phyloP scores from a whole-genome alignment of 2,113 vertebrate species.

The Chamaetylas fuelleborni region DNA sequence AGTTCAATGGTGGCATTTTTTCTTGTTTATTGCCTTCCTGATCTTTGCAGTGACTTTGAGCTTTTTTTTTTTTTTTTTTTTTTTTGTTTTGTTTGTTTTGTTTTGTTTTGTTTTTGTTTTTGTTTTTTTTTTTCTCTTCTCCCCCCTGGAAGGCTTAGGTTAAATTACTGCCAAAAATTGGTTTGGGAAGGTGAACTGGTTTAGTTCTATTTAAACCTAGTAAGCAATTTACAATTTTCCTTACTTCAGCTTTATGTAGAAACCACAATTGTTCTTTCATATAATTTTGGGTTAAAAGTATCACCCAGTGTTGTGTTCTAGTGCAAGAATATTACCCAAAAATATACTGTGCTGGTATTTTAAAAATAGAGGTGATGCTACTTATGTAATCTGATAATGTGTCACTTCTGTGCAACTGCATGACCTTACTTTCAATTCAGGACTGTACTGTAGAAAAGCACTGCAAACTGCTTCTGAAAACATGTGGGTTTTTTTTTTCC shows the following conservation, averaged over 20 bases:
- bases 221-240: constrained; percentile 39
- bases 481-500: not conserved
- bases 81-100: too few relatives aligned
- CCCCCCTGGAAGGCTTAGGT: not conserved
- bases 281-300: not conserved
- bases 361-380: constrained; percentile 12
- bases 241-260: not conserved
- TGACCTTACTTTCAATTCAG: not conserved
- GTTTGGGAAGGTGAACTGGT: constrained; percentile 28
- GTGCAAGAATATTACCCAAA: not conserved
- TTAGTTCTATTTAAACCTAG: constrained; percentile 2
- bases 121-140: too few relatives aligned
- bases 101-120: too few relatives aligned
- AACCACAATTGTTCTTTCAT: not conserved
- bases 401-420: not conserved
- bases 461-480: not conserved
- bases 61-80: not conserved
- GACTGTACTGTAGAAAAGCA: not conserved
- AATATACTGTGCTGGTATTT: not conserved
- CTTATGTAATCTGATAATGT: not conserved
- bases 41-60: not conserved
- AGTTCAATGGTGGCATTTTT: not conserved
- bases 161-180: constrained; percentile 7
- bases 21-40: constrained; percentile 24
- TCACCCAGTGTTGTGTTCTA: not conserved